Evolutionary conservation across 1,140 invertebrate genomes (phyloP).

Genomic region (Pollicipes pollicipes): DNA sequence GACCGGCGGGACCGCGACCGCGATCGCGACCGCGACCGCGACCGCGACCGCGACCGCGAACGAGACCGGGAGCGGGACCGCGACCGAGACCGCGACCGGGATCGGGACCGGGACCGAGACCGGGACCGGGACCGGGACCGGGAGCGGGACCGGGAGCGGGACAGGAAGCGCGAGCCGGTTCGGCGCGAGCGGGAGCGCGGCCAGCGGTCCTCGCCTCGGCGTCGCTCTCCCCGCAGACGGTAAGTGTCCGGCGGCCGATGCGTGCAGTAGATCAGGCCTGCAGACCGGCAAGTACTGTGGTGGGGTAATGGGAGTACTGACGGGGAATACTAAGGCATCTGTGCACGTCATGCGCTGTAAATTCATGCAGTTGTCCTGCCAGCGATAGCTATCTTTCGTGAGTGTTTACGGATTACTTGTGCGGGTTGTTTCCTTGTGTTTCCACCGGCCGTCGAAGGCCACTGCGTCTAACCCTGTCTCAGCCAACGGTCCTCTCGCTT

Average conservation of each 20-base stretch:
- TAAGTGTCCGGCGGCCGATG: neutral
- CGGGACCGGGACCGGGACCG: neutral
- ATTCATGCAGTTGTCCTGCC: neutral
- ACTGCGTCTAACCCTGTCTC: too few species aligned
- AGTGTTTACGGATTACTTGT: neutral
- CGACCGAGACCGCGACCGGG: neutral
- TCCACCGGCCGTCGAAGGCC: too few species aligned
- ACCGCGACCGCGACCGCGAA: neutral
- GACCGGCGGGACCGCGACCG: neutral
- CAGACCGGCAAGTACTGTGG: too few species aligned
- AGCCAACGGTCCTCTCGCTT: too few species aligned
- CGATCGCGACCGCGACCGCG: neutral
- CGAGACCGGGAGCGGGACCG: neutral
- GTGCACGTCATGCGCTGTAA: neutral
- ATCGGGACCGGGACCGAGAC: neutral
- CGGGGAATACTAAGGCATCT: too few species aligned
- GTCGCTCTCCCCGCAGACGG: neutral
- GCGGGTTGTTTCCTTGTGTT: neutral
- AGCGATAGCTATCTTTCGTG: neutral
- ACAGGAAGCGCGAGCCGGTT: neutral
- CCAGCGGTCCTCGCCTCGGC: neutral
- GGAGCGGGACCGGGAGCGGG: neutral
- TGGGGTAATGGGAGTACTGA: too few species aligned
- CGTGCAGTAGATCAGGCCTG: too few species aligned
- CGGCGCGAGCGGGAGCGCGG: neutral